Base-by-base conservation (phyloP, 2,888 invertebrate genomes). In the Patella ulyssiponensis region DNA sequence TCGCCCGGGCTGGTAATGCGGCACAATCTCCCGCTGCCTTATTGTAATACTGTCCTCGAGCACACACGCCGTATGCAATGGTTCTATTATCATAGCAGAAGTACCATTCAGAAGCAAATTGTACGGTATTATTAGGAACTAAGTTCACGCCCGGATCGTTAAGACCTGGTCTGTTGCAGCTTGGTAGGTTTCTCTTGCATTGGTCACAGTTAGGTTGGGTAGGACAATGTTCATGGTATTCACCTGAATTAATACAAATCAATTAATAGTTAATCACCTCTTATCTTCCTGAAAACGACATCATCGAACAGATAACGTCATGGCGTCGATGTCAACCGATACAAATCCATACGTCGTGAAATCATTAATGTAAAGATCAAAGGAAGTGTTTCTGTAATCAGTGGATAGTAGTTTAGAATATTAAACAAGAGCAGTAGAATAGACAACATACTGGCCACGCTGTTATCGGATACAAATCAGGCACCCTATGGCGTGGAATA, bases 211-310 rank as follows among this genome's bases (percentile, higher is more conserved):
- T 52, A 12, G 75, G 75, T 52, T 69, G 70, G 7, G 52, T 69
- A 14, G 69, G 69, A 70, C 75, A 75, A 17, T 75, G 75, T 44
- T 75, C 69, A 14, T 70, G 53, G 11, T 75, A 75, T 20, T 75
- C 70, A 17, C 75, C 75, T 75, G 75, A n/a, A 27, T 44, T 33
- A 74, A 9, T 44, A 44, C 44, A 44, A 44, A 44, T 44, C 44
- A 33, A 5, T 33, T 33, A 44, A 44, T 44, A 7, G 9, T 44
- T 44, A 44, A 44, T 44, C 44, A 44, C 44, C n/a, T n/a, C n/a
- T 44, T 44, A 44, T 44, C 44, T 44, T 44, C 44, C 44, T 44
- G 1, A 44, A 33, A n/a, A n/a, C n/a, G n/a, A n/a, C n/a, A n/a
- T n/a, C n/a, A 44, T 44, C 44, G 9, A 9, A 9, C 9, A 44